Evolutionary conservation across 2,113 vertebrate species (phyloP).

Genomic region (Numida meleagris): DNA sequence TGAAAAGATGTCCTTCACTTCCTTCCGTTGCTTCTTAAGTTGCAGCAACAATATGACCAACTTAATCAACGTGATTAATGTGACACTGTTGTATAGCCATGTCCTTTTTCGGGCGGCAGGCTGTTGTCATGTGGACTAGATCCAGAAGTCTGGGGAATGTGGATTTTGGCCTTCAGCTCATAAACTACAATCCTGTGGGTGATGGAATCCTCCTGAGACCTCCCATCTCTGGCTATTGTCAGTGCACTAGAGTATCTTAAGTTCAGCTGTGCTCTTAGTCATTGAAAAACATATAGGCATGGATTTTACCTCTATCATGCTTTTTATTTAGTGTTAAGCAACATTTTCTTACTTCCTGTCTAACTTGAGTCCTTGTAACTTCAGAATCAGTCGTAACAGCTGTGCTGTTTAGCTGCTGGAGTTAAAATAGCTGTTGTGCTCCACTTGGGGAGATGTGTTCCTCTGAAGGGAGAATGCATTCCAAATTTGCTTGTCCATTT

Average conservation of each 20-base stretch:
- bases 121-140: neutral
- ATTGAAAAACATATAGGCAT: fast-evolving
- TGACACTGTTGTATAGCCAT: fast-evolving
- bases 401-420: neutral
- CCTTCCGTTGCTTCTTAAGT: neutral
- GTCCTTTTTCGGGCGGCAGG: neutral
- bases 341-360: neutral
- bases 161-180: neutral
- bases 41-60: neutral
- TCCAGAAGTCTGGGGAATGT: neutral
- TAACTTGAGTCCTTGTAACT: neutral
- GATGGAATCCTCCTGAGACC: neutral
- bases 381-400: neutral
- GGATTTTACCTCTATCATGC: fast-evolving
- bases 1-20: neutral
- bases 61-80: neutral
- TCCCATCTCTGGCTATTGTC: neutral
- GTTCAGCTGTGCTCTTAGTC: neutral
- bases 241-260: neutral
- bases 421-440: neutral
- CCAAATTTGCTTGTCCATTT: neutral
- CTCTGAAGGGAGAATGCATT: neutral
- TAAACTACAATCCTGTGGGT: neutral
- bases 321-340: neutral
- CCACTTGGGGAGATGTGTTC: neutral